phyloP scores from a whole-genome alignment of 2,113 vertebrate species.

The Corydoras maculifer region DNA sequence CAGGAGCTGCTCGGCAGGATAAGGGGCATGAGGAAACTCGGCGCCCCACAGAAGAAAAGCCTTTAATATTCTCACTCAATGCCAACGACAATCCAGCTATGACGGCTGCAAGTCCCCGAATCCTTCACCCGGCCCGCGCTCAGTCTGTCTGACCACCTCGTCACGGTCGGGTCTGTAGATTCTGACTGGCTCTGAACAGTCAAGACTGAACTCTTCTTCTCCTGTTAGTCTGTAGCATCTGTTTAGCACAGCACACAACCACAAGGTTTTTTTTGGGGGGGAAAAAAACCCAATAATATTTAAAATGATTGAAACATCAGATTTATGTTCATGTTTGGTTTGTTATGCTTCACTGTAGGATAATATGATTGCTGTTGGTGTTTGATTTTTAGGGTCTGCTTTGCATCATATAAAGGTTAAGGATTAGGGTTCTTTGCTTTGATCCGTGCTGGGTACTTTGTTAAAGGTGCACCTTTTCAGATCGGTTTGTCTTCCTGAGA shows the following conservation, averaged over 20 bases:
- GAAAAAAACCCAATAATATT: slow-evolving; percentile 8
- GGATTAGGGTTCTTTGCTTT: background rate
- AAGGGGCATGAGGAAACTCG: slow-evolving; percentile 95
- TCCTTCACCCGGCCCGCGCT: slow-evolving; percentile 9
- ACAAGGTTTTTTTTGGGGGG: background rate
- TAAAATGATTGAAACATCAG: background rate
- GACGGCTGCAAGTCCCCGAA: slow-evolving; percentile 30
- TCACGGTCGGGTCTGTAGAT: slow-evolving; percentile 13
- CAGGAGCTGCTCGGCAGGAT: slow-evolving; percentile 88
- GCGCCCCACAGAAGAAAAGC: slow-evolving; percentile 88
- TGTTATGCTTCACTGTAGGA: background rate
- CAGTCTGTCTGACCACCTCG: background rate
- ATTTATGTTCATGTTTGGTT: background rate
- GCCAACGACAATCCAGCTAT: slow-evolving; percentile 29
- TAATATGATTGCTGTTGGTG: background rate
- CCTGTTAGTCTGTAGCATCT: slow-evolving; percentile 4
- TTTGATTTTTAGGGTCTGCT: background rate
- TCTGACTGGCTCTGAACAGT: slow-evolving; percentile 11
- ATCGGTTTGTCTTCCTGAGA: slow-evolving; percentile 1
- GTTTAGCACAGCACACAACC: slow-evolving; percentile 16
- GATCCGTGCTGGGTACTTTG: slow-evolving; percentile 4
- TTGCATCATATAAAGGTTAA: background rate
- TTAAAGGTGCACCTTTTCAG: background rate
- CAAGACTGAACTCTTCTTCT: background rate
- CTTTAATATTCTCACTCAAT: slow-evolving; percentile 67